A percentile compares a stretch with the other conserved stretches of the same genome.
phyloP scores from a whole-genome alignment of 2,113 vertebrate genomes.

The Puma concolor region DNA sequence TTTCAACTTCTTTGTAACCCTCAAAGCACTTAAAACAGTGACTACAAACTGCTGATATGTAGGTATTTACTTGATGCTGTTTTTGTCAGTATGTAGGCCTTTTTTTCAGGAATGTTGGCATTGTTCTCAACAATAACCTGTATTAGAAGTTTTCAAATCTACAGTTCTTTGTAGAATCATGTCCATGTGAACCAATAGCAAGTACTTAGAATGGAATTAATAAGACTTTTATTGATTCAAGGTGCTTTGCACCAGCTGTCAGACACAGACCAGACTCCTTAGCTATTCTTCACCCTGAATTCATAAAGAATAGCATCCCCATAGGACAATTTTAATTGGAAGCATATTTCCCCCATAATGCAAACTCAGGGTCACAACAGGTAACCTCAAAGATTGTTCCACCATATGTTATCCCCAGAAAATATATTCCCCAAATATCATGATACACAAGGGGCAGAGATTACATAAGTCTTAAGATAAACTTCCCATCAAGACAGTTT shows the following conservation, averaged over 20 bases:
- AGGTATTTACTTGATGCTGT: not conserved
- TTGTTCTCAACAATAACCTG: not conserved
- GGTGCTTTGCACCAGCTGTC: constrained; percentile 76
- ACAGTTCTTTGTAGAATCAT: constrained; percentile 29
- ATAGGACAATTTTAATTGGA: constrained; percentile 74
- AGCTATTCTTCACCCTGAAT: constrained; percentile 73
- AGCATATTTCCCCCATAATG: constrained; percentile 72
- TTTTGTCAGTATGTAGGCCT: not conserved
- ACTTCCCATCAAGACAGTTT: constrained; percentile 71
- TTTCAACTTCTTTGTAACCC: not conserved
- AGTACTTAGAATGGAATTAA: constrained; percentile 70
- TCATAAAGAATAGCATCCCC: constrained; percentile 76
- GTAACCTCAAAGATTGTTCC: constrained; percentile 75
- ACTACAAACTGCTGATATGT: not conserved
- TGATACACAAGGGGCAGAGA: constrained; percentile 64
- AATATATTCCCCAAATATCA: constrained; percentile 75
- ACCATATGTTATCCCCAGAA: constrained; percentile 78
- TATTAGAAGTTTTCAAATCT: constrained; percentile 43
- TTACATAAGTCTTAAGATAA: constrained; percentile 78
- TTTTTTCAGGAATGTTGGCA: not conserved
- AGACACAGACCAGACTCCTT: constrained; percentile 72
- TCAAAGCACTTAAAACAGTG: not conserved
- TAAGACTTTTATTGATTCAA: constrained; percentile 80
- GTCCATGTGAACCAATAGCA: constrained; percentile 60
- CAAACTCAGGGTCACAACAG: constrained; percentile 73